Conservation (phyloP, 2,888 invertebrate genomes). For the Vesta saturnalis region DNA sequence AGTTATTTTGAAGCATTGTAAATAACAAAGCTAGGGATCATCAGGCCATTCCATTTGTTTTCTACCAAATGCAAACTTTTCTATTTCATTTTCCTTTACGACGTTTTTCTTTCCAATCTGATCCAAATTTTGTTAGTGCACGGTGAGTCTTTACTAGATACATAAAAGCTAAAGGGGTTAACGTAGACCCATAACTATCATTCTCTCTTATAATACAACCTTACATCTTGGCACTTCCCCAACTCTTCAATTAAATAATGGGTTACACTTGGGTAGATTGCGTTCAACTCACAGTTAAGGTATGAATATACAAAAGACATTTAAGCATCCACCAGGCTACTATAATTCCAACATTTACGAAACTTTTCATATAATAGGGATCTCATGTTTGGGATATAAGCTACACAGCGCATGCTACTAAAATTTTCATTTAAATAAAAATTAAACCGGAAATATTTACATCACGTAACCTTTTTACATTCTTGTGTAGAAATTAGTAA, state of each 20-base stretch:
- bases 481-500: not conserved
- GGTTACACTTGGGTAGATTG: constrained; percentile 46
- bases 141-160: constrained; percentile 20
- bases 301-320: constrained; percentile 47
- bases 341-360: not conserved
- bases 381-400: not conserved
- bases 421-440: not conserved
- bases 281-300: constrained; percentile 38
- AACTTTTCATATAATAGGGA: not conserved
- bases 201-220: constrained; percentile 36
- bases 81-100: constrained; percentile 20
- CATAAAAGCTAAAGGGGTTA: constrained; percentile 37
- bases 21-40: constrained; percentile 28
- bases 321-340: constrained; percentile 34
- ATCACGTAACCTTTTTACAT: not conserved
- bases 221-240: constrained; percentile 45
- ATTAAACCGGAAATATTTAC: no score
- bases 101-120: constrained; percentile 12
- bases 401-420: not conserved
- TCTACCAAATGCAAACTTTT: constrained; percentile 26
- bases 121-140: constrained; percentile 3
- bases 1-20: constrained; percentile 32
- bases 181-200: constrained; percentile 39
- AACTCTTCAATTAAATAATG: constrained; percentile 51
- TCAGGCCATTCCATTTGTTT: constrained; percentile 31